These are phyloP conservation scores for Chaenogobius annularis DNA, from an alignment of 2,113 vertebrate species.

Conservation along the genomic window DNA sequence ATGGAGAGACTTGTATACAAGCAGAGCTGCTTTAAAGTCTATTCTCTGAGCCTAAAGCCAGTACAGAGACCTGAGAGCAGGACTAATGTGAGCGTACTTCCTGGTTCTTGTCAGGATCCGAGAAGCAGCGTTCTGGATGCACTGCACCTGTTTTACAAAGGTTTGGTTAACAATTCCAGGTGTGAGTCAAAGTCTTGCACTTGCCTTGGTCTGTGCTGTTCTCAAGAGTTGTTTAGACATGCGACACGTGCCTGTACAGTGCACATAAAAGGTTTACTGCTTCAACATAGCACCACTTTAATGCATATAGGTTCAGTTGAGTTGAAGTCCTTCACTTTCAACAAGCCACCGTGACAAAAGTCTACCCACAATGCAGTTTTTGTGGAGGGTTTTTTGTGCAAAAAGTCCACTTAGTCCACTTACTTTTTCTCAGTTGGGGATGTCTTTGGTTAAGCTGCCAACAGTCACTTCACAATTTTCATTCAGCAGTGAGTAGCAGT, in stretches of 20 bases:
- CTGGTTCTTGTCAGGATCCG: too few species aligned
- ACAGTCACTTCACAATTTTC: too few species aligned
- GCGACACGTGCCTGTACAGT: background rate
- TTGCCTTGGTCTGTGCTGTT: background rate
- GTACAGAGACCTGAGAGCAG: too few species aligned
- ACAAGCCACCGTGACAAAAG: background rate
- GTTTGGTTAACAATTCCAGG: background rate
- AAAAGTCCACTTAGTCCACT: too few species aligned
- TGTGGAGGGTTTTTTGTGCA: background rate
- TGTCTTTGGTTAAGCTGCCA: too few species aligned
- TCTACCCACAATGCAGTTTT: conserved; percentile 9
- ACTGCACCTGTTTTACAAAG: background rate
- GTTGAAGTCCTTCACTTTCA: background rate
- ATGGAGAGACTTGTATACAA: too few species aligned
- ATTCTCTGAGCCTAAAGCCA: too few species aligned
- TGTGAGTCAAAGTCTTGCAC: too few species aligned
- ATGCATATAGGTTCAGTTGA: background rate
- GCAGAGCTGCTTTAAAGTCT: too few species aligned
- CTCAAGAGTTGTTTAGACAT: background rate
- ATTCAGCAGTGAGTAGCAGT: background rate
- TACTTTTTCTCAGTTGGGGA: too few species aligned
- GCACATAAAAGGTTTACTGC: background rate
- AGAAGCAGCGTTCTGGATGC: too few species aligned
- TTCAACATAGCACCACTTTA: conserved; percentile 2
- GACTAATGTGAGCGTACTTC: too few species aligned